Evolutionary conservation across 2,113 vertebrate species (phyloP).

Genomic region (Pollachius pollachius): DNA sequence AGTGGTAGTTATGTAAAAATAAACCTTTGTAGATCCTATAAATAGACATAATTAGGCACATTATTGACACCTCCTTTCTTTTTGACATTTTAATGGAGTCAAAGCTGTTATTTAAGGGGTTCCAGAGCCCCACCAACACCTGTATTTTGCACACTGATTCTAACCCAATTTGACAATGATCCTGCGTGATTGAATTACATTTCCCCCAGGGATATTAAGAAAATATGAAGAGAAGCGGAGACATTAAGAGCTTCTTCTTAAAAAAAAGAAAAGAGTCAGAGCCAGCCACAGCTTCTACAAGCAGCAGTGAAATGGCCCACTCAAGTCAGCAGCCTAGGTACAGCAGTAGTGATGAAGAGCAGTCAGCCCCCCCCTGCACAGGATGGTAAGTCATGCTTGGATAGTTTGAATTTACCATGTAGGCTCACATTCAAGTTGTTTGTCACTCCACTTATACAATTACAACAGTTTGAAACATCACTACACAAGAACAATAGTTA

Average conservation of each 20-base stretch:
- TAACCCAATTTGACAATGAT: not conserved
- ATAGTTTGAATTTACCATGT: not conserved
- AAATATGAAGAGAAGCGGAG: conserved; percentile 1
- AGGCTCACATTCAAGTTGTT: not conserved
- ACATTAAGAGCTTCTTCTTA: conserved; percentile 1
- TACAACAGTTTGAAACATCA: too few species aligned
- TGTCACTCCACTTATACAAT: not conserved
- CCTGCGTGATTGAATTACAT: not conserved
- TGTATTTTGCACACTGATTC: not conserved
- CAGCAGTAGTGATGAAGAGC: conserved; percentile 2
- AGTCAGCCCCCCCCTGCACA: not conserved
- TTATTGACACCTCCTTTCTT: not conserved
- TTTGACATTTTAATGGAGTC: not conserved
- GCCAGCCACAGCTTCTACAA: not conserved
- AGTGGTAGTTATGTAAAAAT: not conserved
- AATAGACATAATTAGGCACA: not conserved
- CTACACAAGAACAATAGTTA: too few species aligned
- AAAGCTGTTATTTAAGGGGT: not conserved
- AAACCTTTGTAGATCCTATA: not conserved
- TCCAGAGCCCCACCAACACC: not conserved
- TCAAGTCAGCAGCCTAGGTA: not conserved
- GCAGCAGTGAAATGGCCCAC: not conserved
- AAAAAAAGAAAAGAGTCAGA: not conserved
- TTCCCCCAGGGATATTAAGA: conserved; percentile 1
- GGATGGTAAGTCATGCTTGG: not conserved